Evolutionary conservation across 2,113 vertebrate species (phyloP).

Genomic region (Pardalotus punctatus): DNA sequence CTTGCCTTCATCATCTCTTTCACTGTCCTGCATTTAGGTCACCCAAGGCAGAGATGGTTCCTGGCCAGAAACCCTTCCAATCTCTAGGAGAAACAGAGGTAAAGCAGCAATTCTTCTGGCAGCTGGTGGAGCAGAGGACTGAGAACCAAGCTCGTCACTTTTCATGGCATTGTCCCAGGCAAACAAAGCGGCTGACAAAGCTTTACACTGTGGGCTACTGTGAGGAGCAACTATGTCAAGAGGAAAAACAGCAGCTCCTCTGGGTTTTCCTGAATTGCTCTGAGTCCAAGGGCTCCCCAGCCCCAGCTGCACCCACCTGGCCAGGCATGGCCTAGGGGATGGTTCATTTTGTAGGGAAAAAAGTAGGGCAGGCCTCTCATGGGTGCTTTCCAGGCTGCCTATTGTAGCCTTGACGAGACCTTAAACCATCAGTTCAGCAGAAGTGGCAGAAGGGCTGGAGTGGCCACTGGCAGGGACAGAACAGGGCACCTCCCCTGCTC

Average conservation of each 20-base stretch:
- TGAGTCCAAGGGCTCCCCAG: not conserved
- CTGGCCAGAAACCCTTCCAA: not conserved
- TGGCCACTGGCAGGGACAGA: not conserved
- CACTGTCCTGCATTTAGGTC: not conserved
- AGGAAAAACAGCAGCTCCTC: not conserved
- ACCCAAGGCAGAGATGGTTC: not conserved
- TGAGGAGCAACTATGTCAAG: not conserved
- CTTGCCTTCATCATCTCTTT: not conserved
- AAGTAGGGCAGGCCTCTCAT: not conserved
- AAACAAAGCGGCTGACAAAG: not conserved
- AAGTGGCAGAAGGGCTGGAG: not conserved
- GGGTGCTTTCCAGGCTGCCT: not conserved
- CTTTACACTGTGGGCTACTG: not conserved
- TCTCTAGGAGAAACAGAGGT: not conserved
- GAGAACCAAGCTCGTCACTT: not conserved
- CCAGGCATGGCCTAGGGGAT: not conserved
- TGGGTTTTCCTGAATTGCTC: not conserved
- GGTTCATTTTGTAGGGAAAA: not conserved
- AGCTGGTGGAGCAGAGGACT: not conserved
- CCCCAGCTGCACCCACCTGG: not conserved
- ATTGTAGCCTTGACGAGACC: rapidly evolving
- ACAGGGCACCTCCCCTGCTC: rapidly evolving
- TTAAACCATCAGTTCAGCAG: not conserved
- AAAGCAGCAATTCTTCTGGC: not conserved
- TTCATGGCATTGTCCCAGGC: not conserved